Base-by-base conservation (phyloP, 2,888 invertebrate genomes). In the Exephanes ischioxanthus region DNA sequence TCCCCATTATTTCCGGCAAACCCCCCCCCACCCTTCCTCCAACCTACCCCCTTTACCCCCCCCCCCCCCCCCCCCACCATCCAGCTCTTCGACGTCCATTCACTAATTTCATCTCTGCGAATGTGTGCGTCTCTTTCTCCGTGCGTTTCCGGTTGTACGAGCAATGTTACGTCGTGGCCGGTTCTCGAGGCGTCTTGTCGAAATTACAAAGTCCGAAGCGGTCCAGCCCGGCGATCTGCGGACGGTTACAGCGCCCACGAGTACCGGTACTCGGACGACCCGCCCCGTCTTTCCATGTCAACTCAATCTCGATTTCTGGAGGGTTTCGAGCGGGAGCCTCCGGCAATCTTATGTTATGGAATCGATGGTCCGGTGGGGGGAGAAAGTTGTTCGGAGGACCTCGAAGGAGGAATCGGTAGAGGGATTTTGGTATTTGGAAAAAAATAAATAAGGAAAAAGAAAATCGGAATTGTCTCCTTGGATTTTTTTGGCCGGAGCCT, bases 111-210 rank as follows among this genome's bases (percentile, higher is more conserved):
- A 53, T 58, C 16, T 30, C 26, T 6, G 33, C 58, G 19, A 33
- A 16, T 41, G 37, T 55, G 37, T 55, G 37, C 16, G 33, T 55
- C 9, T 76, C 51, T 48, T n/a, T 66, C 63, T 48, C 48, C 3
- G 22, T 22, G 45, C 61, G 53, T 63, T 61, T 61, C 22, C 26
- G 37, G 58, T 58, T 45, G 72, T 30, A 73, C 58, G 73, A 58
- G 58, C 45, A 58, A 58, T 58, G 58, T 58, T 26, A 68, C 41
- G 68, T 48, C 48, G 26, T 14, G n/a, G 22, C n/a, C 61, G 78
- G 33, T 61, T 48, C 70, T 22, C 48, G 45, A 26, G 51, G 51
- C 71, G 79, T 79, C 71, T 79, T 79, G 71, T 79, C 71, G 37
- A 9, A 79, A 72, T 79, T 79, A 72, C 63, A 63, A 51, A 71